phyloP scores from a whole-genome alignment of 1,140 invertebrate genomes.

The Drosophila pseudoobscura region DNA sequence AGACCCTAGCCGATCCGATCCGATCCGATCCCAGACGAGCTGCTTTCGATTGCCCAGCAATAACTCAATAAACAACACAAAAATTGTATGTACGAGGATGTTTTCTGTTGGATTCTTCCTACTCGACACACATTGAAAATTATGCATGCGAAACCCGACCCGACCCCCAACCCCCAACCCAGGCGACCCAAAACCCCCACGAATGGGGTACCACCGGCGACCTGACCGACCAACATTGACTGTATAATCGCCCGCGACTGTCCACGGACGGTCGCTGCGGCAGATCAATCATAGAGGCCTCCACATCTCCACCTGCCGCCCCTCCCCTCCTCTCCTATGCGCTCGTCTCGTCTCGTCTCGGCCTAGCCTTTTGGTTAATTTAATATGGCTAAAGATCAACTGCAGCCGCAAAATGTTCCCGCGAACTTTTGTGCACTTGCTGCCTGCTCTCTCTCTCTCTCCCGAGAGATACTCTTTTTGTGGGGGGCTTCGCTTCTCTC shows the following conservation, averaged over 20 bases:
- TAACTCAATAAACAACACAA: conserved; percentile 66
- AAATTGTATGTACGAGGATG: conserved; percentile 23
- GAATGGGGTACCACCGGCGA: conserved; percentile 38
- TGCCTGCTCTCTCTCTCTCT: too few relatives aligned
- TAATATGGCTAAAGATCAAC: conserved; percentile 81
- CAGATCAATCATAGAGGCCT: conserved; percentile 72
- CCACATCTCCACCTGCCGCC: too few relatives aligned
- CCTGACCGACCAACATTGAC: conserved; percentile 62
- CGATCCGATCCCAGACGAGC: conserved; percentile 35
- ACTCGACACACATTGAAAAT: conserved; percentile 70
- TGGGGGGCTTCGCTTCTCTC: too few relatives aligned
- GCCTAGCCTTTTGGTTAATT: conserved; percentile 74
- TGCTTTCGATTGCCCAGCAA: conserved; percentile 73
- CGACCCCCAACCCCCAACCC: conserved; percentile 53
- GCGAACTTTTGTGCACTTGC: conserved; percentile 75
- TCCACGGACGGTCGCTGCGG: conserved; percentile 32
- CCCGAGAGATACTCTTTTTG: too few relatives aligned
- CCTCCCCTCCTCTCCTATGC: too few relatives aligned
- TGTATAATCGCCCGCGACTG: conserved; percentile 67
- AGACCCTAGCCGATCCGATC: conserved; percentile 6
- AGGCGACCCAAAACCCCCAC: conserved; percentile 27
- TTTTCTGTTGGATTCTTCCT: conserved; percentile 39
- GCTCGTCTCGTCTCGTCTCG: conserved; percentile 4
- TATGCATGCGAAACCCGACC: conserved; percentile 69
- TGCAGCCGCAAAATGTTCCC: conserved; percentile 71